Conservation (phyloP, 2,888 invertebrate species). For the Tenthredo distinguenda region DNA sequence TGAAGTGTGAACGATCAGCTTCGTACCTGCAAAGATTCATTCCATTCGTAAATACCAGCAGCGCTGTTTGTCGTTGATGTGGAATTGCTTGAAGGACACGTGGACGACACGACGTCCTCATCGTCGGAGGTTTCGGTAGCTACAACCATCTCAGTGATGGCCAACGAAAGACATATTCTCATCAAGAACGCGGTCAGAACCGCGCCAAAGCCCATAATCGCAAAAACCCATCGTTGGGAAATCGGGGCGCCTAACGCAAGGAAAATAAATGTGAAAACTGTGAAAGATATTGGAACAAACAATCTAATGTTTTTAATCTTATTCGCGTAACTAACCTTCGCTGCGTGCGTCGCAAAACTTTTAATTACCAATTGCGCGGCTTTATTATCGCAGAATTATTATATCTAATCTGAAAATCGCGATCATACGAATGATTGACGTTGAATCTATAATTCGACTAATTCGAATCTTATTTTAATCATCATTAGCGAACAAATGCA, state of each 20-base stretch:
- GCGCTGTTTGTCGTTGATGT: conserved; percentile 15
- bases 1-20: no score
- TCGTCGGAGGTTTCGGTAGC: not conserved
- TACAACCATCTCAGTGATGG: conserved; percentile 84
- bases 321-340: not conserved
- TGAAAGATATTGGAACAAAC: not conserved
- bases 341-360: no score
- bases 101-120: not conserved
- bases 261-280: not conserved
- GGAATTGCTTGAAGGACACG: conserved; percentile 9
- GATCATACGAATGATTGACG: not conserved
- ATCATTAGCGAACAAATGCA: not conserved
- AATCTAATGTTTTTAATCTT: not conserved
- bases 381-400: not conserved
- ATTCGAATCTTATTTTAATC: not conserved
- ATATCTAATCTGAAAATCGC: not conserved
- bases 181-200: conserved; percentile 86
- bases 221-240: conserved; percentile 35
- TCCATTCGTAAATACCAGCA: conserved; percentile 67
- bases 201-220: conserved; percentile 83
- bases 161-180: conserved; percentile 84
- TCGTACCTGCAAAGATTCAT: conserved; percentile 65
- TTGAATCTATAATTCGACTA: not conserved
- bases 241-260: conserved; percentile 8
- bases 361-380: not conserved